These are phyloP conservation scores for Anthonomus grandis DNA, from an alignment of 1,140 invertebrate species.

Conservation along the genomic window DNA sequence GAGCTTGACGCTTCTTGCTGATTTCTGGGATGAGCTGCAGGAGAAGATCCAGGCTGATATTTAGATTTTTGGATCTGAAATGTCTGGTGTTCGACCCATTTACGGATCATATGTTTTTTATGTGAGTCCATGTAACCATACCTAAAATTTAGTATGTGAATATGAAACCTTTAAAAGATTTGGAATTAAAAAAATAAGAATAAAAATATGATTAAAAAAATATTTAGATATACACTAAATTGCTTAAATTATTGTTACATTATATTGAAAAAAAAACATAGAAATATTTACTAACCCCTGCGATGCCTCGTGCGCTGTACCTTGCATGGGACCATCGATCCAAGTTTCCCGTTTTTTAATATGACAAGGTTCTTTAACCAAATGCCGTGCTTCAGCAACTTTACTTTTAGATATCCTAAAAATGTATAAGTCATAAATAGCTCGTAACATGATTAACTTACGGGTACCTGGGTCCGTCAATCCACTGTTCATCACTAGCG, in stretches of 20 bases:
- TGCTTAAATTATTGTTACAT: not conserved
- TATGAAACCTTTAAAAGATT: too few species aligned
- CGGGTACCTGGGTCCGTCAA: constrained; percentile 87
- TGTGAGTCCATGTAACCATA: constrained; percentile 89
- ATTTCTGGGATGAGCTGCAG: not conserved
- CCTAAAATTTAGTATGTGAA: constrained; percentile 50
- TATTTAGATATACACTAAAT: too few species aligned
- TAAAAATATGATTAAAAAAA: too few species aligned
- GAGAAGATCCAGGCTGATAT: constrained; percentile 48
- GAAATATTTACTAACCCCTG: constrained; percentile 14
- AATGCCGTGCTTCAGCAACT: constrained; percentile 74
- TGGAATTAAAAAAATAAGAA: too few species aligned
- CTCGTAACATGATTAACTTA: constrained; percentile 59
- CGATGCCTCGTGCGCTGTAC: constrained; percentile 43
- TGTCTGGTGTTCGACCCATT: constrained; percentile 91
- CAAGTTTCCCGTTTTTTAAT: constrained; percentile 82
- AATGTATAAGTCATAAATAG: too few species aligned
- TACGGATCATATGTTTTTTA: constrained; percentile 88
- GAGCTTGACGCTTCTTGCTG: not conserved
- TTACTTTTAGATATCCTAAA: constrained; percentile 29
- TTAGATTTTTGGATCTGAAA: constrained; percentile 65
- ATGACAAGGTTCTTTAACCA: constrained; percentile 72
- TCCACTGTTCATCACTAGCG: constrained; percentile 87
- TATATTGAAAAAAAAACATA: not conserved
- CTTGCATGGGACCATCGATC: constrained; percentile 85